Base-by-base conservation (phyloP, 2,113 vertebrate genomes). In the Delphinus delphis region DNA sequence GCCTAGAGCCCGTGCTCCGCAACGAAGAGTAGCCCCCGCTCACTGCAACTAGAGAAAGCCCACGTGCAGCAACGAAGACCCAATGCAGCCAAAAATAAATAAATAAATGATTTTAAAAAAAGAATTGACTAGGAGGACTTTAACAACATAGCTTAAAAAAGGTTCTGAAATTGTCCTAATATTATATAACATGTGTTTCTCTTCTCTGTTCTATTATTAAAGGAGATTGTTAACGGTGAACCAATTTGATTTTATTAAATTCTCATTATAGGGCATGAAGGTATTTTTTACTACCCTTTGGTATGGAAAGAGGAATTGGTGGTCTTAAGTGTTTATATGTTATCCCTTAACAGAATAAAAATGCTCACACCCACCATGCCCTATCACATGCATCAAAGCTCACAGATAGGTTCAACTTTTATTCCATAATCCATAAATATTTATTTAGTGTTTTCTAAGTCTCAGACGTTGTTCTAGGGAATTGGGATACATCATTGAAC, bases 111-210 rank as follows among this genome's bases (percentile, higher is more conserved):
- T 53, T 14, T 4, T 4, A 1, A 17, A 17, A 53, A 53, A 53
- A 53, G 15, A 53, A 18, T 53, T 60, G 17, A 44, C 3, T 50
- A 73, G 12, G 21, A 90, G 36, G 11, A 82, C 3, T 68, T 83
- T 60, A 97, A 50, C 12, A 87, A 65, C n/a, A 55, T 47, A 41
- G 26, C 9, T 38, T 71, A 82, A 71, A 95, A 85, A 93, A 91
- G 6, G 1, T 44, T 68, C 71, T 91, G 18, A 88, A 94, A 70
- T 90, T 68, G 25, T 60, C 10, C 74, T 53, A 14, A 8, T 70
- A 26, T 13, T 70, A 26, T 13, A 26, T 63, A 50, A 85, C 25
- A 36, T 36, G 9, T 68, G 31, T 8, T 74, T 97, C 31, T 73
- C 89, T 5, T 90, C 14, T 93, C 5, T 81, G 17, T 88, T 76